Evolutionary conservation across 2,797 vertebrate species (phyloP).

Genomic region (Gymnothorax javanicus): DNA sequence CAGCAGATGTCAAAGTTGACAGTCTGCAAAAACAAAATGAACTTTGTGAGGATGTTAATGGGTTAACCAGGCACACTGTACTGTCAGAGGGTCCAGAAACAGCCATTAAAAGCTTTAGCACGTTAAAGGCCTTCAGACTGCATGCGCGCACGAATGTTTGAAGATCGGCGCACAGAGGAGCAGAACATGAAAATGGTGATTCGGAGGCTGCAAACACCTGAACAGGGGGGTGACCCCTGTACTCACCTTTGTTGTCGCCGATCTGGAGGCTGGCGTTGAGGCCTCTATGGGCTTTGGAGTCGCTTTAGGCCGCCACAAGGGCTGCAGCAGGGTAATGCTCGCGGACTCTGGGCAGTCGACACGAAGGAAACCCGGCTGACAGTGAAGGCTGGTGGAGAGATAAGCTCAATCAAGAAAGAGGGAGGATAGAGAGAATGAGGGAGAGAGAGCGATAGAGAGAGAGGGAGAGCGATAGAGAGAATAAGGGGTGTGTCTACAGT

Average conservation of each 20-base stretch:
- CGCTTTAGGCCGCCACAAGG: background rate
- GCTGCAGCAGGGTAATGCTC: slow-evolving; percentile 45
- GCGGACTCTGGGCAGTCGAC: slow-evolving; percentile 80
- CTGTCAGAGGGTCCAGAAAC: background rate
- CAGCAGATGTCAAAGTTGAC: no score
- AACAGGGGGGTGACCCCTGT: background rate
- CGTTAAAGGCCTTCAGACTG: background rate
- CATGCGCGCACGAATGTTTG: background rate
- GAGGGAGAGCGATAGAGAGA: slow-evolving; percentile 39
- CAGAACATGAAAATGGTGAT: background rate
- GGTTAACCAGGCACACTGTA: background rate
- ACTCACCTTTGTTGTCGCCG: slow-evolving; percentile 51
- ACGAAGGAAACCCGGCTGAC: slow-evolving; percentile 59
- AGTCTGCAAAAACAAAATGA: no score
- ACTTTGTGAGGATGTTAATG: no score
- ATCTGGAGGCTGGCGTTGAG: slow-evolving; percentile 25
- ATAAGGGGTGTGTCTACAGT: slow-evolving; percentile 61
- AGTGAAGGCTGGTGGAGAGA: slow-evolving; percentile 50
- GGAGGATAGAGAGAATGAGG: slow-evolving; percentile 28
- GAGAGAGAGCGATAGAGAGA: slow-evolving; percentile 44
- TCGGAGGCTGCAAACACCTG: background rate
- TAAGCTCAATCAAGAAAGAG: slow-evolving; percentile 32
- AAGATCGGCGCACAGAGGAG: background rate
- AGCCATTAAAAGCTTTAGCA: background rate
- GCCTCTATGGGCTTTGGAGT: background rate